phyloP scores from a whole-genome alignment of 2,113 vertebrate genomes.

The Pituophis catenifer region DNA sequence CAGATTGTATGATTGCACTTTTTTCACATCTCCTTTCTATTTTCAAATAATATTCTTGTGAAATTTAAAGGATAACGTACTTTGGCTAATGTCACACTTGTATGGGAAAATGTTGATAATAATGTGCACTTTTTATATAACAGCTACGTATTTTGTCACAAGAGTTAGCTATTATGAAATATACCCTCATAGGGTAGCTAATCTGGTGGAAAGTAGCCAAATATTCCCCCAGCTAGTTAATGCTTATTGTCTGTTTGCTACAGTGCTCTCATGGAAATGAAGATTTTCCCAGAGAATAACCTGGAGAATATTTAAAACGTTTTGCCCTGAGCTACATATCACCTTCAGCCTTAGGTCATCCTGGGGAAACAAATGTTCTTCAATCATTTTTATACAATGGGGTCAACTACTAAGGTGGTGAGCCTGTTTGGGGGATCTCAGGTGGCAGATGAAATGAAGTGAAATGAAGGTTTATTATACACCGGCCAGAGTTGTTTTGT shows the following conservation, averaged over 20 bases:
- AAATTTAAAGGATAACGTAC: slow-evolving; percentile 41
- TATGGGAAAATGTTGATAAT: slow-evolving; percentile 48
- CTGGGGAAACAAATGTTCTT: neutral
- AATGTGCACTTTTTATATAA: slow-evolving; percentile 32
- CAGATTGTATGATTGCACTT: slow-evolving; percentile 32
- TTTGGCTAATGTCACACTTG: slow-evolving; percentile 30
- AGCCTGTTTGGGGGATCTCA: neutral
- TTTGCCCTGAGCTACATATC: neutral
- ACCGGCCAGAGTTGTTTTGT: neutral
- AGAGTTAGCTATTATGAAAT: slow-evolving; percentile 41
- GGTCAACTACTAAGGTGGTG: neutral
- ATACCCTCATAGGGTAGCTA: neutral
- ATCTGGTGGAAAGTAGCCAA: slow-evolving; percentile 50
- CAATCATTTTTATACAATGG: neutral
- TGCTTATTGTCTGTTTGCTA: slow-evolving; percentile 49
- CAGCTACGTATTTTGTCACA: slow-evolving; percentile 51
- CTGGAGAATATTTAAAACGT: slow-evolving; percentile 22
- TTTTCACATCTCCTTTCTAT: slow-evolving; percentile 24
- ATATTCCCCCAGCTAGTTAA: slow-evolving; percentile 47
- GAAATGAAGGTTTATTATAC: neutral
- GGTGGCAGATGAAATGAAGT: neutral
- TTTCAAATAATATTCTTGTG: slow-evolving; percentile 22
- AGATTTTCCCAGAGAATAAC: slow-evolving; percentile 41
- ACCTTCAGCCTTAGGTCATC: no score
- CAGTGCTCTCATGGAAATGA: slow-evolving; percentile 48